These are phyloP conservation scores for Andinoacara biseriatus DNA, from an alignment of 2,113 vertebrate species.

Conservation along the genomic window DNA sequence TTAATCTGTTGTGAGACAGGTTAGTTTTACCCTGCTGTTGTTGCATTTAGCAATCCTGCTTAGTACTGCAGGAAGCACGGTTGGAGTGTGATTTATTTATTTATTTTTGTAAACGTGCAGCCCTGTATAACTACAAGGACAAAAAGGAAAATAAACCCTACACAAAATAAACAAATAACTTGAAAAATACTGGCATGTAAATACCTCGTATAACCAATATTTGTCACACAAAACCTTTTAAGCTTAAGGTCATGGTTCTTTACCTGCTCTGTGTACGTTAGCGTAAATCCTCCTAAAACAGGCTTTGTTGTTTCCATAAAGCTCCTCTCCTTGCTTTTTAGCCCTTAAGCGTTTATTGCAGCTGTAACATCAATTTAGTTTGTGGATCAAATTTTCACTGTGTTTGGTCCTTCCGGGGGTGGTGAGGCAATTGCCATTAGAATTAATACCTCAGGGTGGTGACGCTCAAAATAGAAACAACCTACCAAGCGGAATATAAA, in stretches of 20 bases:
- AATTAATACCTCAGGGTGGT: conserved; percentile 52
- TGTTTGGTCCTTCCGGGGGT: conserved; percentile 32
- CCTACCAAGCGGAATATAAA: conserved; percentile 38
- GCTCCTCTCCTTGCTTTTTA: conserved; percentile 12
- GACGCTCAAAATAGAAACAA: conserved; percentile 57
- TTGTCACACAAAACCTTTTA: neutral
- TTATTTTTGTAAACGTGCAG: neutral
- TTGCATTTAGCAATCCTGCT: neutral
- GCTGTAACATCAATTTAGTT: conserved; percentile 59
- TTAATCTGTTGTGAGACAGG: neutral
- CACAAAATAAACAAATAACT: neutral
- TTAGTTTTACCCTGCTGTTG: neutral
- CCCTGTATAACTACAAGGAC: neutral
- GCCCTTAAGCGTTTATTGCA: conserved; percentile 55
- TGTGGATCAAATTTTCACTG: conserved; percentile 56
- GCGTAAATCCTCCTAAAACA: conserved; percentile 27
- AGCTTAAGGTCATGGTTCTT: neutral
- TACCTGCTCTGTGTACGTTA: conserved; percentile 5
- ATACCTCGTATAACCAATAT: neutral
- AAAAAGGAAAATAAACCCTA: neutral
- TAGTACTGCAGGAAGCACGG: neutral
- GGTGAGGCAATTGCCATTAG: conserved; percentile 45
- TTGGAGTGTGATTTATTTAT: neutral
- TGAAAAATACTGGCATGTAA: neutral
- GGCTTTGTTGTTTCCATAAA: conserved; percentile 45